These are phyloP conservation scores for Dioctria linearis DNA, from an alignment of 2,888 invertebrate species.

Conservation along the genomic window DNA sequence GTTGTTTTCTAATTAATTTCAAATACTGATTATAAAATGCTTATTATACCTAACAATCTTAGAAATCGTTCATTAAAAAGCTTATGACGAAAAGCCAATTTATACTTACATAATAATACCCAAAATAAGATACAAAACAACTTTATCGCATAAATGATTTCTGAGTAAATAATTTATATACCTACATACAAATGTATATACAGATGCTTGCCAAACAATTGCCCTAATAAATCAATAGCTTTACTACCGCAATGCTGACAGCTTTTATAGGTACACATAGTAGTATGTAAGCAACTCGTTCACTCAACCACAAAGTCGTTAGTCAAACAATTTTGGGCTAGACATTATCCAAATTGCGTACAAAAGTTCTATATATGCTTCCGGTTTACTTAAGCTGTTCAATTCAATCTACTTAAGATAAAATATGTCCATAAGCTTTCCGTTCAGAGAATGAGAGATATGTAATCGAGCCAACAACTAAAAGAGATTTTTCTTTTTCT, in stretches of 20 bases:
- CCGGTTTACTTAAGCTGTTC: not conserved
- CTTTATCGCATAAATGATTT: not conserved
- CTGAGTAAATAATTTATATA: not conserved
- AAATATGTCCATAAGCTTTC: not conserved
- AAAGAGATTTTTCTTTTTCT: not conserved
- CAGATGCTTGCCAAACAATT: not conserved
- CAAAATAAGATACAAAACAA: no score
- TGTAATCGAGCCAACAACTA: not conserved
- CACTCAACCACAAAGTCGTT: slow-evolving; percentile 32
- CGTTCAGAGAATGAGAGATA: not conserved
- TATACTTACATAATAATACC: no score
- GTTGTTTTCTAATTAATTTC: no score
- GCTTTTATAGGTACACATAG: not conserved
- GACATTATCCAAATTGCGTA: not conserved
- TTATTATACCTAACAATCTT: no score
- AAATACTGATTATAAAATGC: no score
- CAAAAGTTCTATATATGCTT: not conserved
- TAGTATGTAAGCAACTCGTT: not conserved
- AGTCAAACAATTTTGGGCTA: slow-evolving; percentile 11
- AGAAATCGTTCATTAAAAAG: no score
- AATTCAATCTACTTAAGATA: slow-evolving; percentile 1
- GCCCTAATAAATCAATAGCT: not conserved
- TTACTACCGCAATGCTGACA: not conserved
- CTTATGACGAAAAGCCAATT: no score
- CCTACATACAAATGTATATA: not conserved